Evolutionary conservation across 2,113 vertebrate species (phyloP), one percentile per base, ranked within the genome.

Genomic region (Henicopernis longicauda): DNA sequence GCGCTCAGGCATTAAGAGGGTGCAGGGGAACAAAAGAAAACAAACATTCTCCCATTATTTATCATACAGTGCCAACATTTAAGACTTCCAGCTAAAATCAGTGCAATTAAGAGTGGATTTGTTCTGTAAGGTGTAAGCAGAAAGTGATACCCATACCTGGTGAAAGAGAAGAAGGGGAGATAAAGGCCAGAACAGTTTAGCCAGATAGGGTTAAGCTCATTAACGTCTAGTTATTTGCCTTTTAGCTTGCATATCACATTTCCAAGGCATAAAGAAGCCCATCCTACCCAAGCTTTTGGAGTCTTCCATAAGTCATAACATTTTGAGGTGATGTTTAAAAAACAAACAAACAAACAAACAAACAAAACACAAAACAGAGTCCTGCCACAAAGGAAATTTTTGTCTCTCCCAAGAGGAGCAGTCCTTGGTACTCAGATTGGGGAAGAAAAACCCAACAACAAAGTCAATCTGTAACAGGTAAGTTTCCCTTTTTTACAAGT

Each of bases 81-180:
- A 29, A 26, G 27, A 42, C 21, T 40, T 31, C 12, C 62, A 67
- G 70, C 40, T 44, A 44, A 63, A 95, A 95, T 87, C 92, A 91
- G 78, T 93, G 82, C 72, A 62, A 12, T 17, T 4, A 11, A 2
- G 19, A 72, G 47, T 3, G 3, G 87, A 63, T 74, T 36, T 52
- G 38, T 9, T 19, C 21, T 19, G 57, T 9, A 26, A 67, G 52
- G 57, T 22, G 36, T 3, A 44, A 45, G 71, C 88, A 95, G 74
- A 89, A 93, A 69, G 55, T 0, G 71, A 96, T 66, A 82, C 4
- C 70, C 50, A 23, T 11, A 66, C 49, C 93, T 82, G 82, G 36
- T 42, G 92, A 95, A 94, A 96, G 82, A 62, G 27, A 73, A 95
- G 82, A 76, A 72, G 91, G 29, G 70, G 13, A 97, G 82, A 92